Percentiles rank a stretch among this genome's conserved stretches.
phyloP scores from a whole-genome alignment of 2,113 vertebrate genomes.

The Daubentonia madagascariensis region DNA sequence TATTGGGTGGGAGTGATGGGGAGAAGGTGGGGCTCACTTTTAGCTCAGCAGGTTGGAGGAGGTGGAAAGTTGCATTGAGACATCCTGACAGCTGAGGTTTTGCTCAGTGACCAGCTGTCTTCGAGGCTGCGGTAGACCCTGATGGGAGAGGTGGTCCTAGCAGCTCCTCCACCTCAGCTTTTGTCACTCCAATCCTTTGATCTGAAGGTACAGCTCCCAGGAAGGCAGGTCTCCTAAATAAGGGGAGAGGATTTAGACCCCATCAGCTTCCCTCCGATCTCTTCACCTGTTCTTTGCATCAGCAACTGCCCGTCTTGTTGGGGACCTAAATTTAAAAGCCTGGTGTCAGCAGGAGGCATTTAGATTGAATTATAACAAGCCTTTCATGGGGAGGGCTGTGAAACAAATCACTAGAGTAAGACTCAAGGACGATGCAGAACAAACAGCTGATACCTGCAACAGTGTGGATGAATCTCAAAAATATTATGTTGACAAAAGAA shows the following conservation, averaged over 20 bases:
- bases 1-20: neutral
- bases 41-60: neutral
- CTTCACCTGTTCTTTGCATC: neutral
- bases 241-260: too few relatives aligned
- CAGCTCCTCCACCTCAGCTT: neutral
- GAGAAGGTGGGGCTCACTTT: neutral
- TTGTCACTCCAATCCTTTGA: neutral
- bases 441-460: neutral
- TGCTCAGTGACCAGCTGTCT: neutral
- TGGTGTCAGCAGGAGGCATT: neutral
- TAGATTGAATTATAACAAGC: neutral
- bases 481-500: neutral
- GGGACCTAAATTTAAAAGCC: neutral
- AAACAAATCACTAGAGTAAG: neutral
- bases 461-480: neutral
- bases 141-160: neutral
- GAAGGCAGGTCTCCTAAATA: neutral
- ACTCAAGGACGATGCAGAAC: neutral
- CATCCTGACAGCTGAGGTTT: neutral
- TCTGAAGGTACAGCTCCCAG: neutral
- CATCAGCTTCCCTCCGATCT: neutral
- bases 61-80: neutral
- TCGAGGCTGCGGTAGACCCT: neutral
- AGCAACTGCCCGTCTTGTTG: neutral
- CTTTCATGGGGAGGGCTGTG: neutral